These are phyloP conservation scores for Thaumetopoea pityocampa DNA, from an alignment of 1,140 invertebrate genomes.

Conservation along the genomic window DNA sequence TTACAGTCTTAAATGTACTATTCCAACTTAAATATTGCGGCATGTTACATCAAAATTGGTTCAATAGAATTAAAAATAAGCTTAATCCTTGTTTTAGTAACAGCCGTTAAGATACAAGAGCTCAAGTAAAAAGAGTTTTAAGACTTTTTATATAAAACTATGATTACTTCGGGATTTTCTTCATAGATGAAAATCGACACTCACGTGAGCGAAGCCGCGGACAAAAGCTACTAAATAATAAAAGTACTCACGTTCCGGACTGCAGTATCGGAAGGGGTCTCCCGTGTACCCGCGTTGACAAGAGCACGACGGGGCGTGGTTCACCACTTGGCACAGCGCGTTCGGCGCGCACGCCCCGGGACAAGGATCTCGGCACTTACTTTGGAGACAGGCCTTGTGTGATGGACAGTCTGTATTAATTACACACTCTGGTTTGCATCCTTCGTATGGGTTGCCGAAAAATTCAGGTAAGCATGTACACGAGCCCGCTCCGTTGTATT, in stretches of 20 bases:
- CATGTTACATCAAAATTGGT: no score
- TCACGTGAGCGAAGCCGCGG: no score
- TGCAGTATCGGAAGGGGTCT: conserved; percentile 82
- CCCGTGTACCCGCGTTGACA: conserved; percentile 83
- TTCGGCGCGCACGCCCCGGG: conserved; percentile 84
- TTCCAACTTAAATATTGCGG: no score
- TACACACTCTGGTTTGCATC: conserved; percentile 84
- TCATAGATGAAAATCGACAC: no score
- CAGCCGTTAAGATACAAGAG: no score
- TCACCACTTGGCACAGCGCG: conserved; percentile 84
- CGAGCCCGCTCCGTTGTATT: conserved; percentile 85
- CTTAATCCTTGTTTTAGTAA: no score
- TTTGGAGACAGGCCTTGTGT: conserved; percentile 81
- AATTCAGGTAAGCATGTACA: conserved; percentile 85
- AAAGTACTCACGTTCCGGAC: conserved; percentile 77
- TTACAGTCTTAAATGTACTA: no score
- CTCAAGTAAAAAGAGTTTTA: no score
- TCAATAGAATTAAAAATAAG: no score
- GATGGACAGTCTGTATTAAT: conserved; percentile 83
- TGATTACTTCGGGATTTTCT: no score
- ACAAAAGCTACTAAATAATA: conserved; percentile 4
- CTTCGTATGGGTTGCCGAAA: conserved; percentile 84
- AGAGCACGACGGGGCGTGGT: conserved; percentile 85
- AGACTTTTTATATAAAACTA: no score
- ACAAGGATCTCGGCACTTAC: conserved; percentile 85